Base-by-base conservation (phyloP, 2,113 vertebrate genomes). In the Ellobius talpinus region DNA sequence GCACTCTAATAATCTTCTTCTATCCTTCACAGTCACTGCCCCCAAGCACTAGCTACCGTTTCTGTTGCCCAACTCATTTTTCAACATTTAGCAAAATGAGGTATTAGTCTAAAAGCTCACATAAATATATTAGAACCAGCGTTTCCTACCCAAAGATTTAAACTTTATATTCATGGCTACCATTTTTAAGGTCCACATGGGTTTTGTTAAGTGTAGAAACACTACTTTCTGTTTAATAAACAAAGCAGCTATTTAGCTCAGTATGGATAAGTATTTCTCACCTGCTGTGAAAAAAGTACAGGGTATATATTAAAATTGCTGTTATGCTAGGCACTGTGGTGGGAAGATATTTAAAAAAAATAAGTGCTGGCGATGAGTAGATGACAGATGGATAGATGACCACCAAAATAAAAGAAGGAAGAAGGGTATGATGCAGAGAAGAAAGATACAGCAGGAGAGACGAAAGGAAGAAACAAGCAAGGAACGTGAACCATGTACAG, bases 151-250 rank as follows among this genome's bases (percentile, higher is more conserved):
- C 36, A 86, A 39, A 68, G 42, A 93, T 36, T 88, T 78, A 47
- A 17, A 58, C 6, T 88, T 82, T 39, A 63, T 61, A 87, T 23
- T 31, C 63, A 73, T 74, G 7, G n/a, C 13, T 21, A 68, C 17
- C 45, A n/a, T 84, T n/a, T 95, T 90, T 66, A 89, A 61, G 78
- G 76, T 45, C 66, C 87, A 42, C 45, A 7, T 45, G 74, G 23
- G 87, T 78, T 93, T 86, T 84, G 77, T 50, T 78, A 81, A 96
- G 8, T 24, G 24, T 78, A 89, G n/a, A 91, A 93, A 55, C 26
- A 6, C 39, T 11, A 29, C 3, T 92, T 92, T 79, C 39, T 81
- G 21, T 72, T 93, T 82, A 39, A 17, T 95, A 91, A 87, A 73
- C 17, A 55, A 12, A 29, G 29, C 16, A 26, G 31, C n/a, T 58